Evolutionary conservation across 1,140 invertebrate species (phyloP).

Genomic region (Habropoda laboriosa): DNA sequence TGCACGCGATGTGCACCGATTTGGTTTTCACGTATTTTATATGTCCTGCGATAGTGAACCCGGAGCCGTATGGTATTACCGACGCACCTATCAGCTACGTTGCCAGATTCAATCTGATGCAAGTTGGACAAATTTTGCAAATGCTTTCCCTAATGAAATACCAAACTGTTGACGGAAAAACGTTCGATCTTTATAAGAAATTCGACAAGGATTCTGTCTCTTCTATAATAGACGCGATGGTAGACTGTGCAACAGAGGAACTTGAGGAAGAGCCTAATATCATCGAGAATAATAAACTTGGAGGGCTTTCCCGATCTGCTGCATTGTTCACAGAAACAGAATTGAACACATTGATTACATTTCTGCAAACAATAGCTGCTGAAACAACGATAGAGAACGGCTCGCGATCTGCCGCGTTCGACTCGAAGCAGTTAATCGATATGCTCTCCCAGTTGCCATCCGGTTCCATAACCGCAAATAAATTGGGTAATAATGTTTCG

Average conservation of each 20-base stretch:
- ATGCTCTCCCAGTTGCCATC: constrained; percentile 75
- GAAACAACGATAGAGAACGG: constrained; percentile 51
- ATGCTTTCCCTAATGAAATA: constrained; percentile 92
- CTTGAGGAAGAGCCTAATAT: constrained; percentile 82
- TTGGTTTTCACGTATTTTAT: constrained; percentile 97
- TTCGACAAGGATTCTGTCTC: constrained; percentile 90
- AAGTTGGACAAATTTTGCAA: constrained; percentile 95
- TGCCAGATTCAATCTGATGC: constrained; percentile 95
- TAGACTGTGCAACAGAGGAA: constrained; percentile 84
- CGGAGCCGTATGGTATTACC: constrained; percentile 97
- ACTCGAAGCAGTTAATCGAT: constrained; percentile 74
- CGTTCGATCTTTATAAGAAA: constrained; percentile 88
- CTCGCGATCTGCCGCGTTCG: constrained; percentile 44
- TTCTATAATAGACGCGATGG: constrained; percentile 87
- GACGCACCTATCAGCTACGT: constrained; percentile 96
- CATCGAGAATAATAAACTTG: constrained; percentile 83
- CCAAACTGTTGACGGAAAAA: constrained; percentile 89
- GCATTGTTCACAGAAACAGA: constrained; percentile 87
- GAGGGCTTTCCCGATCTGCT: constrained; percentile 84
- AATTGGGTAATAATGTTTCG: constrained; percentile 65
- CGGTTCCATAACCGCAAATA: constrained; percentile 65
- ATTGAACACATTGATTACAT: constrained; percentile 85
- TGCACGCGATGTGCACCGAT: constrained; percentile 93
- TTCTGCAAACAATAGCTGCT: constrained; percentile 73
- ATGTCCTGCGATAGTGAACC: constrained; percentile 97